Conservation (phyloP, 2,888 invertebrate species). For the Tromatobia lineatoria region DNA sequence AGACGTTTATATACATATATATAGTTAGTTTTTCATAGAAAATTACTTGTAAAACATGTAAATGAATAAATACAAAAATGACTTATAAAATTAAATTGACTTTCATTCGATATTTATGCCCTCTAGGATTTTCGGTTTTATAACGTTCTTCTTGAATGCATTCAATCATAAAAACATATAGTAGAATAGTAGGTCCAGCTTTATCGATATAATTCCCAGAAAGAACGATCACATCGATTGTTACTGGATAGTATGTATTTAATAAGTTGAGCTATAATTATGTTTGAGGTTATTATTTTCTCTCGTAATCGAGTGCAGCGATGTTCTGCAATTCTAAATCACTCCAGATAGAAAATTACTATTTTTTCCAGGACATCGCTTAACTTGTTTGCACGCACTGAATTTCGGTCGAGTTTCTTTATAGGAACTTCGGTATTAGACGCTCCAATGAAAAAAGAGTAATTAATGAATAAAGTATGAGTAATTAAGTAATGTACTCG, state of each 20-base stretch:
- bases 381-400: not conserved
- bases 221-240: too few relatives aligned
- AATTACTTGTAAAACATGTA: not conserved
- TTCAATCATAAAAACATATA: too few relatives aligned
- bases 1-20: too few relatives aligned
- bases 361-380: conserved; percentile 29
- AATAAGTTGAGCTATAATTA: too few relatives aligned
- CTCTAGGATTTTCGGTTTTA: conserved; percentile 25
- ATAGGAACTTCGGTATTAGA: too few relatives aligned
- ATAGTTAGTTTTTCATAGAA: too few relatives aligned
- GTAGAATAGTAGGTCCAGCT: conserved; percentile 37
- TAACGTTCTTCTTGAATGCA: conserved; percentile 2
- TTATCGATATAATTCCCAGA: too few relatives aligned
- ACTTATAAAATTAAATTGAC: conserved; percentile 20
- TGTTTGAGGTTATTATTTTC: too few relatives aligned
- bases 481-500: not conserved
- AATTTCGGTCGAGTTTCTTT: too few relatives aligned
- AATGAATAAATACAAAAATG: conserved; percentile 1
- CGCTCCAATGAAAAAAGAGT: too few relatives aligned
- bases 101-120: conserved; percentile 28
- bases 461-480: too few relatives aligned
- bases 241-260: too few relatives aligned
- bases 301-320: not conserved
- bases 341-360: conserved; percentile 43
- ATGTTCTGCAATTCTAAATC: conserved; percentile 33